These are phyloP conservation scores for Biston stratarius DNA, from an alignment of 2,888 invertebrate genomes.

Conservation along the genomic window DNA sequence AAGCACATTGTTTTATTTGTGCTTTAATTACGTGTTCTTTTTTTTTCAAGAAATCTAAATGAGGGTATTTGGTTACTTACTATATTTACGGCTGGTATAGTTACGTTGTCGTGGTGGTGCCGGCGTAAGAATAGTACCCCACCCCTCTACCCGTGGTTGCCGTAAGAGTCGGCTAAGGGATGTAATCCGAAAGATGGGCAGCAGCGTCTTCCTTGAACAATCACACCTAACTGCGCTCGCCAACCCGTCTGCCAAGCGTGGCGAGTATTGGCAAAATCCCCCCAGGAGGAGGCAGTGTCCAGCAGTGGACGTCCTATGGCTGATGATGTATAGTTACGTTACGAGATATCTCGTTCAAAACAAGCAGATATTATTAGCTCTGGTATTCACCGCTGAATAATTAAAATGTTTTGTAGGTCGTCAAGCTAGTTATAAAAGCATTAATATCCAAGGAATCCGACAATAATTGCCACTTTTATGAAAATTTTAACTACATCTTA, in stretches of 20 bases:
- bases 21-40: not conserved
- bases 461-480: slow-evolving; percentile 21
- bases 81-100: not conserved
- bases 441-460: slow-evolving; percentile 9
- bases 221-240: too few species aligned
- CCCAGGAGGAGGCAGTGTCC: too few species aligned
- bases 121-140: too few species aligned
- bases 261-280: too few species aligned
- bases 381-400: slow-evolving; percentile 8
- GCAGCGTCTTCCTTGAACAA: too few species aligned
- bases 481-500: not conserved
- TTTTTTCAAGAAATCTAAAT: not conserved
- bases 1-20: too few species aligned
- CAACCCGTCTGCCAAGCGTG: too few species aligned
- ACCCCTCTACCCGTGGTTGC: too few species aligned
- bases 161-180: too few species aligned
- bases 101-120: too few species aligned
- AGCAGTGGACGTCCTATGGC: too few species aligned
- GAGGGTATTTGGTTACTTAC: not conserved
- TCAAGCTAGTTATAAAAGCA: slow-evolving; percentile 10
- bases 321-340: not conserved
- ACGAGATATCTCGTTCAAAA: slow-evolving; percentile 1
- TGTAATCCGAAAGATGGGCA: too few species aligned
- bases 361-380: slow-evolving; percentile 4
- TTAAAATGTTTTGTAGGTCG: slow-evolving; percentile 20